Conservation (phyloP, 2,797 vertebrate species). For the Apogon hyalosoma region DNA sequence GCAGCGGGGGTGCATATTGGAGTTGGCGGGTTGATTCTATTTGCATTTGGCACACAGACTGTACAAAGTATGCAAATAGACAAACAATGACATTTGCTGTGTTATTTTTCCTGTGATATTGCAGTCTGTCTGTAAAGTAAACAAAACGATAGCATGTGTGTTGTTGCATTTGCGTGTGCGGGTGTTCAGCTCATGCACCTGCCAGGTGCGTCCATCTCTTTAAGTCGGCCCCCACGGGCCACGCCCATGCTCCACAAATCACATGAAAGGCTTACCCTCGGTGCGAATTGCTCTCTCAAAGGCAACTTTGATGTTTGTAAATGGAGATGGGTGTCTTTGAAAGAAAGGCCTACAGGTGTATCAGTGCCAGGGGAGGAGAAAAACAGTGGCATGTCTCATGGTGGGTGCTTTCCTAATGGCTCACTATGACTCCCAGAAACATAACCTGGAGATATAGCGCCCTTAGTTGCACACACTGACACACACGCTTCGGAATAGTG, state of each 20-base stretch:
- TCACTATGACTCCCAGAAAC: conserved; percentile 40
- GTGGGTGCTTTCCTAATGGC: conserved; percentile 71
- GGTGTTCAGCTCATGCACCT: conserved; percentile 73
- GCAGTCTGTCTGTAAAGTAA: conserved; percentile 75
- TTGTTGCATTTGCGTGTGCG: conserved; percentile 65
- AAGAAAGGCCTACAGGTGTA: conserved; percentile 80
- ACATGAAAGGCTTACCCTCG: conserved; percentile 80
- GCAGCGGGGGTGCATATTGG: conserved; percentile 40
- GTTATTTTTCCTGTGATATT: conserved; percentile 81
- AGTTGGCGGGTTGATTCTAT: conserved; percentile 76
- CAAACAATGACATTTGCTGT: conserved; percentile 83
- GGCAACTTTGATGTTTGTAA: conserved; percentile 85
- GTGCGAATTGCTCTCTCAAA: conserved; percentile 80
- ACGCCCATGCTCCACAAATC: conserved; percentile 83
- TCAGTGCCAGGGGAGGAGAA: conserved; percentile 69
- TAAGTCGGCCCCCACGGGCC: conserved; percentile 67
- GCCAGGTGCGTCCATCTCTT: conserved; percentile 85
- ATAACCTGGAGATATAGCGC: conserved; percentile 54
- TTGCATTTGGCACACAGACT: conserved; percentile 86
- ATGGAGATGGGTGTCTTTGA: conserved; percentile 81
- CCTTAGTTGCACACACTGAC: conserved; percentile 14
- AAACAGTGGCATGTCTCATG: conserved; percentile 61
- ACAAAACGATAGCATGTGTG: conserved; percentile 69
- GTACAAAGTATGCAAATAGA: conserved; percentile 85
- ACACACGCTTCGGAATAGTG: conserved; percentile 15